These are phyloP conservation scores for Ptilonorhynchus violaceus DNA, from an alignment of 2,113 vertebrate genomes.

Conservation along the genomic window DNA sequence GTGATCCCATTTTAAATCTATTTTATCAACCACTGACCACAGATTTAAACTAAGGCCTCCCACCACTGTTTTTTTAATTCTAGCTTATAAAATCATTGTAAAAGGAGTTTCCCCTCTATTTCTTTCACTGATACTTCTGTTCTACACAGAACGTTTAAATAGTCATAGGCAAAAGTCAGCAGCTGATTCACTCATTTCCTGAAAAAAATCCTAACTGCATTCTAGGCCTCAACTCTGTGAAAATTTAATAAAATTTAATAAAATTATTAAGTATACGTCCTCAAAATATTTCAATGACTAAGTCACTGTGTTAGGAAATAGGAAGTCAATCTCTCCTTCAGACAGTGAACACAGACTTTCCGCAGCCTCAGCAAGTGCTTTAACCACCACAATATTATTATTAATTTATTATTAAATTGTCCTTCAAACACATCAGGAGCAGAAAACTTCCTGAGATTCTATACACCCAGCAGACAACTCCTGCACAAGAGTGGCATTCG, in stretches of 20 bases:
- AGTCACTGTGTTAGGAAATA: neutral
- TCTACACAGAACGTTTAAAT: neutral
- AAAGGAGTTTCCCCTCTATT: neutral
- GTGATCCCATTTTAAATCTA: neutral
- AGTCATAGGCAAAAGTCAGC: neutral
- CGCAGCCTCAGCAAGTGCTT: neutral
- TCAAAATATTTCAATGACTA: neutral
- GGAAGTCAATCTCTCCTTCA: neutral
- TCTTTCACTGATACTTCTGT: neutral
- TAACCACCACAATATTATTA: neutral
- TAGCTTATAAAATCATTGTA: neutral
- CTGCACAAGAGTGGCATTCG: neutral
- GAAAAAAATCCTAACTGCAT: neutral
- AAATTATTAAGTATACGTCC: neutral
- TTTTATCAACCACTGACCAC: neutral
- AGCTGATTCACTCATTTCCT: neutral
- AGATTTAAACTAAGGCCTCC: neutral
- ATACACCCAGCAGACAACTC: neutral
- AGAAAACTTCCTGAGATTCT: neutral
- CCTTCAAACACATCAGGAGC: neutral
- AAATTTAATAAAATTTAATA: neutral
- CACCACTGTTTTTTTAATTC: neutral
- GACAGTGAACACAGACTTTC: neutral
- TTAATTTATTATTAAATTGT: neutral
- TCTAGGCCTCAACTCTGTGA: neutral